Evolutionary conservation across 2,113 vertebrate genomes (phyloP).

Genomic region (Murina feae): DNA sequence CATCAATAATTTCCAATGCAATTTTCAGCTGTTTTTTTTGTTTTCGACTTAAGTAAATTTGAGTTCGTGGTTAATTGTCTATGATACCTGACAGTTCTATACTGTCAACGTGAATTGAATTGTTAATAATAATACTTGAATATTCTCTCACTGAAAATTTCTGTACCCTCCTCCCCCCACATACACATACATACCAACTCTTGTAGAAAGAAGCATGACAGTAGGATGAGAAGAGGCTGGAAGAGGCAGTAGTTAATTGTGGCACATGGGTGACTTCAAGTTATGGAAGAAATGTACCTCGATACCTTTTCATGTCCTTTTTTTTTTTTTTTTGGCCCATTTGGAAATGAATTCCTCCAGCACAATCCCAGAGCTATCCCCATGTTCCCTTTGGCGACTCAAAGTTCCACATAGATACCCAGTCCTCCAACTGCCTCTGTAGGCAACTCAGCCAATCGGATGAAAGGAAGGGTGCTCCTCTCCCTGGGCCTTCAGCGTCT

Average conservation of each 20-base stretch:
- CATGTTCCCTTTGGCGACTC: background rate
- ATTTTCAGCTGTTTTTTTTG: background rate
- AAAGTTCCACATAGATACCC: background rate
- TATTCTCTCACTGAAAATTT: background rate
- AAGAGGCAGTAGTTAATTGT: background rate
- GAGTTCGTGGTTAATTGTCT: background rate
- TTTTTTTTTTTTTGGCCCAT: background rate
- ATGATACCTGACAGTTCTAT: background rate
- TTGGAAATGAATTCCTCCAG: background rate
- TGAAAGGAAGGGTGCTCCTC: background rate
- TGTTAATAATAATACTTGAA: background rate
- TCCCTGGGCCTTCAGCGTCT: background rate
- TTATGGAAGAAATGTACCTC: background rate
- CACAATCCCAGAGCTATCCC: too few relatives aligned
- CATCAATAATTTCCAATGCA: background rate
- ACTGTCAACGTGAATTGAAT: background rate
- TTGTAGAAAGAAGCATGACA: background rate
- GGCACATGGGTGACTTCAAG: background rate
- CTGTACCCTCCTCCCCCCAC: fast-evolving
- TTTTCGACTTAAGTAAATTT: background rate
- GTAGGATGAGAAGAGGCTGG: background rate
- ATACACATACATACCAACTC: background rate
- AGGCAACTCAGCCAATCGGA: background rate
- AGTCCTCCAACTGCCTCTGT: background rate
- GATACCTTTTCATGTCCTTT: background rate